Evolutionary conservation across 2,797 vertebrate genomes (phyloP), one percentile per base, ranked within the genome.

Genomic region (Odontamblyopus lacepedii): DNA sequence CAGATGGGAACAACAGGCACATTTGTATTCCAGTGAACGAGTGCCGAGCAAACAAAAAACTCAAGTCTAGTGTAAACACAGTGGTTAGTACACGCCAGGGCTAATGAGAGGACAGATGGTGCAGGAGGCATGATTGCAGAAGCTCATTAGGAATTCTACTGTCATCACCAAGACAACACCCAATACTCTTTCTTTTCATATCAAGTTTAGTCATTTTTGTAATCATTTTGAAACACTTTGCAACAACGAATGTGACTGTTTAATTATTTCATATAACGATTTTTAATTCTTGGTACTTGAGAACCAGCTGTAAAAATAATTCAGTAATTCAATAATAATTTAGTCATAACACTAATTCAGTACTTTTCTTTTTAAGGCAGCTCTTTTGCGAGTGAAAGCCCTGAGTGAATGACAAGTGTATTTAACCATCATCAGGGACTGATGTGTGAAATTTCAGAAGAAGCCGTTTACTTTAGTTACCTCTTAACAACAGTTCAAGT

Each of bases 21-120:
- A 71, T 30, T 53, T 35, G 53, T 48, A 76, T 73, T 69, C 61
- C 70, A 57, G 35, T 19, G 15, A 60, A 66, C 13, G 69, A 70
- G 6, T 12, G 68, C 7, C 6, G 59, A 74, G 79, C 53, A 71
- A 70, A 71, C 61, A 71, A 77, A 73, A 78, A 74, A 79, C 50
- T 69, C 53, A 73, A 68, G 63, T 76, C 53, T 67, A 78, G 63
- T 76, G 63, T 38, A 81, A 87, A 83, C 76, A 87, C 78, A 83
- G 77, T 44, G 71, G 63, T 64, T 38, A 62, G 59, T 80, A 80
- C 81, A 86, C 73, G 67, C 74, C 66, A 61, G 51, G 67, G 81
- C 84, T 86, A 88, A 89, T 83, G 80, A 79, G 71, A 18, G 76
- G 73, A 70, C 89, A 90, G 87, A 88, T 87, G 85, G 87, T 85